Conservation (phyloP, 2,113 vertebrate species). For the Megaleporinus macrocephalus region DNA sequence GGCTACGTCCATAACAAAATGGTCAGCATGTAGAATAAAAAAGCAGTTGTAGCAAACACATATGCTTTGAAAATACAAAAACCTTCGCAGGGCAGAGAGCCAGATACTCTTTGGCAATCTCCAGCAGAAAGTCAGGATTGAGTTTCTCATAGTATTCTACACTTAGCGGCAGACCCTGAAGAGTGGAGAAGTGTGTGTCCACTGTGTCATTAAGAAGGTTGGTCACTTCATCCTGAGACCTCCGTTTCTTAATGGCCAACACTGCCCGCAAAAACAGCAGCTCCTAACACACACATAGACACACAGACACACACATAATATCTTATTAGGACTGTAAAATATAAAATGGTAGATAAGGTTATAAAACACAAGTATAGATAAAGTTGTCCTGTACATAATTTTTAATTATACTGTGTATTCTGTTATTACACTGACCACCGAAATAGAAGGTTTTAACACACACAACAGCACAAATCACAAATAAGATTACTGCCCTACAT, state of each 20-base stretch:
- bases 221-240: slow-evolving; percentile 83
- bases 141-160: slow-evolving; percentile 94
- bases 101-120: slow-evolving; percentile 90
- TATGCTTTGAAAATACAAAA: neutral
- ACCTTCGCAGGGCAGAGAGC: slow-evolving; percentile 90
- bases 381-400: neutral
- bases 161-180: slow-evolving; percentile 89
- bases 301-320: neutral
- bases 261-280: slow-evolving; percentile 86
- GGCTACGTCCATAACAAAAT: neutral
- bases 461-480: slow-evolving; percentile 1
- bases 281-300: slow-evolving; percentile 75
- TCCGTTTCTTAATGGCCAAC: slow-evolving; percentile 84
- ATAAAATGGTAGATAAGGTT: neutral
- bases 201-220: slow-evolving; percentile 88
- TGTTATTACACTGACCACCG: neutral
- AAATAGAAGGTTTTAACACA: neutral
- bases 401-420: neutral
- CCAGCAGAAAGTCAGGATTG: slow-evolving; percentile 95
- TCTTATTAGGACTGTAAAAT: neutral
- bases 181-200: slow-evolving; percentile 89
- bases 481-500: neutral
- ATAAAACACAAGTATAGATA: neutral
- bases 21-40: neutral
- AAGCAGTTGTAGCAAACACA: neutral